A percentile compares a stretch with the other conserved stretches of the same genome.
Conservation (phyloP, 1,140 invertebrate species). For the Neocloeon triangulifer region DNA sequence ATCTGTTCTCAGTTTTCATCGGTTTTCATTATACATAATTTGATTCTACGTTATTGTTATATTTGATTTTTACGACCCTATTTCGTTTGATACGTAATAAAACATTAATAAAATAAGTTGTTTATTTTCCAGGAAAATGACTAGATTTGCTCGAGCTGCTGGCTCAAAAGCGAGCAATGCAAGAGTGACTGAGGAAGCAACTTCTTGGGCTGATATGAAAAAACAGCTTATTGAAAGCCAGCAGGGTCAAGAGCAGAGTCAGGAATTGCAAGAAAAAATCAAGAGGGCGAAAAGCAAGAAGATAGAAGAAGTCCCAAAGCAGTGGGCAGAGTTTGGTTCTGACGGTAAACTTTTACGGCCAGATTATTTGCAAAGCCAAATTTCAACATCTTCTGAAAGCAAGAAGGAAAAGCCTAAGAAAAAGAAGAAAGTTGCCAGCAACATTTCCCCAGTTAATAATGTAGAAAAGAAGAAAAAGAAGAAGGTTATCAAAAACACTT, state of each 20-base stretch:
- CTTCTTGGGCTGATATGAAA: conserved; percentile 47
- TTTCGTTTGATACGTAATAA: no score
- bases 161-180: conserved; percentile 51
- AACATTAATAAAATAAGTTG: no score
- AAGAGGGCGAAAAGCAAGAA: conserved; percentile 16
- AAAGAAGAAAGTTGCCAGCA: no score
- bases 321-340: neutral
- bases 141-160: conserved; percentile 43
- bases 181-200: conserved; percentile 35
- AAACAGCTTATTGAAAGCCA: conserved; percentile 21
- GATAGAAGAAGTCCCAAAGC: neutral
- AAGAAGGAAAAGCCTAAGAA: no score
- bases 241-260: conserved; percentile 15
- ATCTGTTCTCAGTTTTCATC: no score
- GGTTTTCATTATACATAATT: no score
- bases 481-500: no score
- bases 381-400: conserved; percentile 11
- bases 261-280: conserved; percentile 18
- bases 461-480: conserved; percentile 25
- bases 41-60: no score
- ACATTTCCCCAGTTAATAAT: no score
- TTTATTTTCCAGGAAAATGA: conserved; percentile 27
- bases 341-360: no score
- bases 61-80: no score
- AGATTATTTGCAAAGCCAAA: no score